Evolutionary conservation across 2,113 vertebrate genomes (phyloP).

Genomic region (Elachura formosa): DNA sequence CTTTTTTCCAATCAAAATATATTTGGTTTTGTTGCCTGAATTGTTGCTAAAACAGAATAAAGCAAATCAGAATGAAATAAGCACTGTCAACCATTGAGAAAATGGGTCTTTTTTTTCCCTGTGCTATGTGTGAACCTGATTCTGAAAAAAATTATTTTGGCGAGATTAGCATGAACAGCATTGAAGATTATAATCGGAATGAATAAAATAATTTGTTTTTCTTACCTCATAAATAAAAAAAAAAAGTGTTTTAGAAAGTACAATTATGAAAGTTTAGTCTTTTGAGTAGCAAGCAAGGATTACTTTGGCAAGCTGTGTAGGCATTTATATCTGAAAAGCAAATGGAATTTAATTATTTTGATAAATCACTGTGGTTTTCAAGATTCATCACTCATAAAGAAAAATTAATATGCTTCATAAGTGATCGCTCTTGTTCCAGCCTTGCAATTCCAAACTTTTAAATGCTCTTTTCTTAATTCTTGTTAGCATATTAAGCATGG

Average conservation of each 20-base stretch:
- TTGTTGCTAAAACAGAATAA: neutral
- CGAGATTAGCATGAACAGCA: neutral
- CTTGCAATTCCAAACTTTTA: neutral
- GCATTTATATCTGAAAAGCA: slow-evolving; percentile 39
- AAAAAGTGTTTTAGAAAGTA: neutral
- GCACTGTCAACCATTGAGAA: neutral
- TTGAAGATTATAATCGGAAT: neutral
- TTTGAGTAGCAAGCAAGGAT: neutral
- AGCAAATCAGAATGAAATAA: neutral
- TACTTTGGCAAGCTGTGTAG: neutral
- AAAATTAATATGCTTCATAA: slow-evolving; percentile 32
- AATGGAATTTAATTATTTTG: slow-evolving; percentile 49
- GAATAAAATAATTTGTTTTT: neutral
- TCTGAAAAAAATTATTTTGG: neutral
- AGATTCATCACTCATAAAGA: slow-evolving; percentile 31
- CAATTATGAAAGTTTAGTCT: neutral
- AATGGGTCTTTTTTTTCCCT: neutral
- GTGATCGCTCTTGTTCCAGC: slow-evolving; percentile 3
- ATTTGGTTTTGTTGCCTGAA: neutral
- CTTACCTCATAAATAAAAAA: neutral
- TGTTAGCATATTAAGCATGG: neutral
- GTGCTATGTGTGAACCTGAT: neutral
- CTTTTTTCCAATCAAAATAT: neutral
- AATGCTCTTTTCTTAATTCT: slow-evolving; percentile 14
- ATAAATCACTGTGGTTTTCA: slow-evolving; percentile 27